Evolutionary conservation across 2,888 invertebrate species (phyloP), one percentile per base, ranked within the genome.

Genomic region (Chironomus riparius): DNA sequence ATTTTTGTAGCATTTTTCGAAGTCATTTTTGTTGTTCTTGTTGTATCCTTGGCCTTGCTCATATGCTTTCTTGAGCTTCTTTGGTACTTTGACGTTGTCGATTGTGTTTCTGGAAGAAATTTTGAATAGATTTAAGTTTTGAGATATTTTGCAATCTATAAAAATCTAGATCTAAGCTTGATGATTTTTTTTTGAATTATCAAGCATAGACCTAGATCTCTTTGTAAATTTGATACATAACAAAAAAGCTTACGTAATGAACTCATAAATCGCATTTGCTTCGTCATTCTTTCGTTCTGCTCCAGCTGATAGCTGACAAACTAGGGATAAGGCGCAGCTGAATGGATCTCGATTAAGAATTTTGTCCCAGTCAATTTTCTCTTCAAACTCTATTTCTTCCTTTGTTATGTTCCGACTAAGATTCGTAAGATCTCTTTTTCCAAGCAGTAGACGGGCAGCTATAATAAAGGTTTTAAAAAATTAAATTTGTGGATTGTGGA

Each of bases 221-320:
- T 22, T 47, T 72, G 15, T 24, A 24, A 24, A 24, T 24, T 24
- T 24, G 2, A n/a, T n/a, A n/a, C n/a, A n/a, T n/a, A n/a, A n/a
- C n/a, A n/a, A 4, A 38, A 38, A 38, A 10, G 81, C 81, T 12
- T 81, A 80, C 76, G 82, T 80, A 13, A 84, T 74, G 68, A 82
- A 82, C 22, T 80, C 78, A 78, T 80, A 80, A 24, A 84, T 79
- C 61, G 81, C 73, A 72, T 80, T 78, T 2, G 83, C 83, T 71
- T 84, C 83, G 0, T 78, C 76, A 12, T 81, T 80, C 22, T 79
- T 77, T 0, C 78, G 78, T 77, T 83, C 83, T 0, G 82, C 82
- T 0, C 83, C 84, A 13, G 84, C 81, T 79, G 81, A 80, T 2
- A 84, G 77, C 77, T 84, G 83, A 62, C 84, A 84, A 56, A 84